Conservation (phyloP, 2,888 invertebrate species). For the Gymnocheta viridis region DNA sequence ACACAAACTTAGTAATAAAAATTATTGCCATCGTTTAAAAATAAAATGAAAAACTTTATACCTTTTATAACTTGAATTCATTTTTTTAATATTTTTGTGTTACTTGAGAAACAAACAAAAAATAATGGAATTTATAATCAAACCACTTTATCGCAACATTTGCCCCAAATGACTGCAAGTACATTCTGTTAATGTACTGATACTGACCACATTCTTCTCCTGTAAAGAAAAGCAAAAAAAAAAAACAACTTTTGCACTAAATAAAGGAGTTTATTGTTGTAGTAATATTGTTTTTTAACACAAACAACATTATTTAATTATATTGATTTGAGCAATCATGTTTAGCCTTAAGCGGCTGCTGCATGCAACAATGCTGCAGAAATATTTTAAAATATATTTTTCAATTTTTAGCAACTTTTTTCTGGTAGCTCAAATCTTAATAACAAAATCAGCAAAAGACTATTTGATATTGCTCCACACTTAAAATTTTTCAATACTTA, state of each 20-base stretch:
- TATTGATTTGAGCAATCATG: constrained; percentile 67
- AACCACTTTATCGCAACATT: constrained; percentile 15
- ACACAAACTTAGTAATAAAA: no score
- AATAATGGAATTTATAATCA: constrained; percentile 13
- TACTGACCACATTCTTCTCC: constrained; percentile 18
- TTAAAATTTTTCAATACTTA: constrained; percentile 36
- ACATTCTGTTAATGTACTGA: constrained; percentile 13
- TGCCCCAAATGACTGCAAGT: constrained; percentile 28
- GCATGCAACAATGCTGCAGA: constrained; percentile 39
- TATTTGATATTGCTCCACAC: constrained; percentile 43
- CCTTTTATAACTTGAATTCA: not conserved
- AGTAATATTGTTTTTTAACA: constrained; percentile 13
- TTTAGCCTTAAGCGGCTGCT: constrained; percentile 65
- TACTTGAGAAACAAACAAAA: not conserved
- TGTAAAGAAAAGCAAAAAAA: constrained; percentile 1
- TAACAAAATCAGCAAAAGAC: constrained; percentile 38
- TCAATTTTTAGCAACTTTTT: not conserved
- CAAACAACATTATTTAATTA: constrained; percentile 60
- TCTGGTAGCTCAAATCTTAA: constrained; percentile 21
- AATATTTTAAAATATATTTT: not conserved
- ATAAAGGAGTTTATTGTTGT: constrained; percentile 42
- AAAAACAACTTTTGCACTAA: constrained; percentile 20
- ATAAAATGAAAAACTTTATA: not conserved
- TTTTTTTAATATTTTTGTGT: not conserved
- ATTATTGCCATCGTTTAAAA: no score